Conservation (phyloP, 2,797 vertebrate species). For the Neomorphus geoffroyi region DNA sequence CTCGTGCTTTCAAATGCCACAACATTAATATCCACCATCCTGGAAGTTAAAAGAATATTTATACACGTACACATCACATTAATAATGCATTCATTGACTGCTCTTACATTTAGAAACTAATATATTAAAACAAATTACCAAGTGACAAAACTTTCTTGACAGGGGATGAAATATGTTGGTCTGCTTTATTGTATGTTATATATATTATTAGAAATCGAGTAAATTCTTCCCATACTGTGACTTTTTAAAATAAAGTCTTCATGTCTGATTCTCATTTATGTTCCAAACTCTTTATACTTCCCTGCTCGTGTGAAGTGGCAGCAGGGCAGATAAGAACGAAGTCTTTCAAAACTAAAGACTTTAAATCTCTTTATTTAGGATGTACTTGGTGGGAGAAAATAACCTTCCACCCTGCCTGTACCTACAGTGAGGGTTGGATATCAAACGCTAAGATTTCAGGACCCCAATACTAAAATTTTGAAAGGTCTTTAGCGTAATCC, state of each 20-base stretch:
- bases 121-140: conserved; percentile 64
- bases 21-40: conserved; percentile 45
- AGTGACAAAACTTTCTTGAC: conserved; percentile 45
- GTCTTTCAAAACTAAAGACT: background rate
- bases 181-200: conserved; percentile 24
- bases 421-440: background rate
- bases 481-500: conserved; percentile 27
- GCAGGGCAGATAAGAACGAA: background rate
- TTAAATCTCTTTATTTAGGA: background rate
- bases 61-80: conserved; percentile 47
- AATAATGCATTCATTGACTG: conserved; percentile 41
- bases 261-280: background rate
- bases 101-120: conserved; percentile 46
- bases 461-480: conserved; percentile 16
- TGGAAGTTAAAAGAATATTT: conserved; percentile 59
- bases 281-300: background rate
- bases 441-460: background rate
- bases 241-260: background rate
- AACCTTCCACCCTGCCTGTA: background rate
- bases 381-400: background rate
- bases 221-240: conserved; percentile 49
- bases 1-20: background rate
- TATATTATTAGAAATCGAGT: conserved; percentile 29
- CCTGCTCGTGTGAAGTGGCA: background rate
- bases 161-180: conserved; percentile 13